These are phyloP conservation scores for Deilephila porcellus DNA, from an alignment of 2,888 invertebrate genomes.

Conservation along the genomic window DNA sequence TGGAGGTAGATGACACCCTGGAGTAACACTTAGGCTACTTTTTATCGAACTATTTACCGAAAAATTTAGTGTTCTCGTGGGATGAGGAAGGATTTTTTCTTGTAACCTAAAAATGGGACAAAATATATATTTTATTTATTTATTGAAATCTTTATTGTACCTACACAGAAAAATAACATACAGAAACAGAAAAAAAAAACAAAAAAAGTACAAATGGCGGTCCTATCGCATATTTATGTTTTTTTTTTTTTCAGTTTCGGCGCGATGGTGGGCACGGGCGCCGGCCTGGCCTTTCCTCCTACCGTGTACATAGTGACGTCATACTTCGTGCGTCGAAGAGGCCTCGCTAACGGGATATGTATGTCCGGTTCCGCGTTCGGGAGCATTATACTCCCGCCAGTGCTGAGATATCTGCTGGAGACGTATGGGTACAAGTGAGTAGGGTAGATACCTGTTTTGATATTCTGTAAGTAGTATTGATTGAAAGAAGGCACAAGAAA, in stretches of 20 bases:
- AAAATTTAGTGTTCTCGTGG: no score
- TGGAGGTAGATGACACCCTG: no score
- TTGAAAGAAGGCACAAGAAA: no score
- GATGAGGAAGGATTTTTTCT: no score
- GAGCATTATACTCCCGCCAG: constrained; percentile 92
- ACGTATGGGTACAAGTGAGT: constrained; percentile 90
- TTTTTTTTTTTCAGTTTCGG: constrained; percentile 86
- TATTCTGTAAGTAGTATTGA: no score
- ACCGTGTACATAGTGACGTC: constrained; percentile 96
- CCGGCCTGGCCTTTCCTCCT: constrained; percentile 94
- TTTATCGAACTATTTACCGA: no score
- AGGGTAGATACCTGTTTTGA: background rate
- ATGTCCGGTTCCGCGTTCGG: constrained; percentile 95
- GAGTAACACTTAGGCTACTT: no score
- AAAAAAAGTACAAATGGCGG: background rate
- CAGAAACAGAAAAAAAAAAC: constrained; percentile 29
- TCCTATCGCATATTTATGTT: no score
- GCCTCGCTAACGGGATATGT: constrained; percentile 94
- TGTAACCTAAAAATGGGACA: no score
- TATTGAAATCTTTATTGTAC: no score
- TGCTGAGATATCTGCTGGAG: constrained; percentile 88
- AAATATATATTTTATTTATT: no score
- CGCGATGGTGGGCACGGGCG: constrained; percentile 92
- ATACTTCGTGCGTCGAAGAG: constrained; percentile 91
- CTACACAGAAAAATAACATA: no score